These are phyloP conservation scores for Pseudotriccus pelzelni DNA, from an alignment of 2,797 vertebrate genomes.

Conservation along the genomic window DNA sequence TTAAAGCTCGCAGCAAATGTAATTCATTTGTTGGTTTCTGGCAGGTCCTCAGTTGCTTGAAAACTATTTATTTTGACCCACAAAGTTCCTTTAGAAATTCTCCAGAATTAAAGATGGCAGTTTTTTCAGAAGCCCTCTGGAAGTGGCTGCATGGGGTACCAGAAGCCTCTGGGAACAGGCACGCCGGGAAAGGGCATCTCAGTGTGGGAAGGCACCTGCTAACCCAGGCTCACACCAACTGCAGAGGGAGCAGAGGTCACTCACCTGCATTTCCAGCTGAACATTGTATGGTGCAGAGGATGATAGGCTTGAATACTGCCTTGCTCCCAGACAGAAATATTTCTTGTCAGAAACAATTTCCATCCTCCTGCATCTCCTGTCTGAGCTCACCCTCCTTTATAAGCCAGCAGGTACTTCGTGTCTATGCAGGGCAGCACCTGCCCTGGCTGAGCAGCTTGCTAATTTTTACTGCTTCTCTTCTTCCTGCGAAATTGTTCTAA, in stretches of 20 bases:
- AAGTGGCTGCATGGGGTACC: neutral
- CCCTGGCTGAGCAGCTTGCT: neutral
- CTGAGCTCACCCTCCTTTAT: neutral
- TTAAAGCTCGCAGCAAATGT: accelerated
- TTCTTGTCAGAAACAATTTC: slow-evolving; percentile 1
- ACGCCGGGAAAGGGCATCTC: accelerated
- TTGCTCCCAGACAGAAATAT: neutral
- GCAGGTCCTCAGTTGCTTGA: neutral
- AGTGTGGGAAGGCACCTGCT: accelerated
- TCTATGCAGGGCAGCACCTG: neutral
- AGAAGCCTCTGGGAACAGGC: no score
- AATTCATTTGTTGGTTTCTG: neutral
- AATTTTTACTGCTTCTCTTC: neutral
- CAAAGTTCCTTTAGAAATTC: neutral
- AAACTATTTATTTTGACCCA: neutral
- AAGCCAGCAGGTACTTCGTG: neutral
- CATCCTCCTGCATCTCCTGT: neutral
- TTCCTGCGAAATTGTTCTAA: neutral
- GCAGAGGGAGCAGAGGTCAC: neutral
- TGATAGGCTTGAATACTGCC: neutral
- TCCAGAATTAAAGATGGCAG: neutral
- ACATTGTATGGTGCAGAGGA: neutral
- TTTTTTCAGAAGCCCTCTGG: neutral
- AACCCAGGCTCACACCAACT: neutral
- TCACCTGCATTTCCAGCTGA: neutral